phyloP scores from a whole-genome alignment of 2,113 vertebrate genomes.

The Sphyrna mokarran region DNA sequence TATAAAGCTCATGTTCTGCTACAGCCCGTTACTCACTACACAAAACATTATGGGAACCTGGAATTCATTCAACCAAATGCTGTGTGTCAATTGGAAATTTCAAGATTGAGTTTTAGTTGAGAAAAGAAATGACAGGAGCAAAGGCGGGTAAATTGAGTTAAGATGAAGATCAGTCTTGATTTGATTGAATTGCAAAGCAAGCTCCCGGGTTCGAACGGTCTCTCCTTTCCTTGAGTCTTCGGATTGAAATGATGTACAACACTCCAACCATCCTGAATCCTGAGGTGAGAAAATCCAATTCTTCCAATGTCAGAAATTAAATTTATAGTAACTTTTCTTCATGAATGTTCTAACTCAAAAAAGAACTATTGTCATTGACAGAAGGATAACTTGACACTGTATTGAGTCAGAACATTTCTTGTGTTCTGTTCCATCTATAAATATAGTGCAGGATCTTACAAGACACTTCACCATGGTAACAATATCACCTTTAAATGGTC shows the following conservation, averaged over 20 bases:
- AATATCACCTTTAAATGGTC: not conserved
- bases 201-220: not conserved
- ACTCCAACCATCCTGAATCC: not conserved
- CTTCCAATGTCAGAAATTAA: not conserved
- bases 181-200: not conserved
- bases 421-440: not conserved
- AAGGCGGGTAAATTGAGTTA: not conserved
- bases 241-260: not conserved
- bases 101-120: not conserved
- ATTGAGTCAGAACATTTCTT: not conserved
- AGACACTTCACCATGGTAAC: constrained; percentile 27
- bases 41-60: not conserved
- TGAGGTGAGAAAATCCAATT: not conserved
- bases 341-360: not conserved
- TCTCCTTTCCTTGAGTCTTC: too few species aligned
- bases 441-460: not conserved
- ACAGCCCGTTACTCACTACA: too few species aligned
- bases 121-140: not conserved
- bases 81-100: not conserved
- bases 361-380: not conserved
- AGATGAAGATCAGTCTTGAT: too few species aligned
- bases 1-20: not conserved
- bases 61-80: not conserved
- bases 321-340: not conserved
- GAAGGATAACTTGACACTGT: not conserved